These are phyloP conservation scores for Entelurus aequoreus DNA, from an alignment of 2,113 vertebrate species.

Conservation along the genomic window DNA sequence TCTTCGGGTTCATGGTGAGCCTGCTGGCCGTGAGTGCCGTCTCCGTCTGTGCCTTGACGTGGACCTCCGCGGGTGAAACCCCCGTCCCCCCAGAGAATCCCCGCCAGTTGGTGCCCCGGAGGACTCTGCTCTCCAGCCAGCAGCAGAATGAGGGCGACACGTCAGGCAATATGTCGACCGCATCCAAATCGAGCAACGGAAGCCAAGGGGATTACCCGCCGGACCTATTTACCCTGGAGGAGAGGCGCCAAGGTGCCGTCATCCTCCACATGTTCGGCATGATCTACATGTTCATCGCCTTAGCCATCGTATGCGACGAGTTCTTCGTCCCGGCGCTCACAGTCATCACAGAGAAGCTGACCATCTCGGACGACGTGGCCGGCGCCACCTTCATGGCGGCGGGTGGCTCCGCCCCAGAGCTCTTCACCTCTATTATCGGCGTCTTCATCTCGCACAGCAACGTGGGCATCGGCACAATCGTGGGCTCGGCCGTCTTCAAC, in stretches of 20 bases:
- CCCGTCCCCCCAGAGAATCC: conserved; percentile 45
- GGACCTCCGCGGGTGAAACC: conserved; percentile 67
- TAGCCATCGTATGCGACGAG: conserved; percentile 97
- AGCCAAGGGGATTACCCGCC: conserved; percentile 84
- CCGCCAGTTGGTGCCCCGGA: conserved; percentile 68
- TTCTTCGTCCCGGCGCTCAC: conserved; percentile 97
- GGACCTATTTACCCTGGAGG: conserved; percentile 82
- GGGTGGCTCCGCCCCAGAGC: conserved; percentile 94
- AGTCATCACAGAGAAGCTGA: conserved; percentile 92
- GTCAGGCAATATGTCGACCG: conserved; percentile 63
- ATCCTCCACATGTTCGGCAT: conserved; percentile 90
- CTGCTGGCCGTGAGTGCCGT: conserved; percentile 84
- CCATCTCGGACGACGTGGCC: conserved; percentile 95
- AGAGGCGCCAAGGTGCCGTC: conserved; percentile 86
- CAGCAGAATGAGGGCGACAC: conserved; percentile 66
- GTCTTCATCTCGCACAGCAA: conserved; percentile 98
- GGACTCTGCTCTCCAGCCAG: conserved; percentile 86
- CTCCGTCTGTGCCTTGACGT: conserved; percentile 85
- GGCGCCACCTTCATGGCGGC: conserved; percentile 98
- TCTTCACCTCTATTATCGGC: conserved; percentile 97
- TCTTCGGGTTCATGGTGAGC: conserved; percentile 81
- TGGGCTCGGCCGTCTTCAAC: conserved; percentile 96
- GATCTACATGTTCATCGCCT: conserved; percentile 99
- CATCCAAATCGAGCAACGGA: conserved; percentile 66
- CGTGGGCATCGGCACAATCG: conserved; percentile 95